Percentiles rank a stretch among this genome's conserved stretches.
Evolutionary conservation across 2,113 vertebrate genomes (phyloP).

Genomic region (Tragulus kanchil): DNA sequence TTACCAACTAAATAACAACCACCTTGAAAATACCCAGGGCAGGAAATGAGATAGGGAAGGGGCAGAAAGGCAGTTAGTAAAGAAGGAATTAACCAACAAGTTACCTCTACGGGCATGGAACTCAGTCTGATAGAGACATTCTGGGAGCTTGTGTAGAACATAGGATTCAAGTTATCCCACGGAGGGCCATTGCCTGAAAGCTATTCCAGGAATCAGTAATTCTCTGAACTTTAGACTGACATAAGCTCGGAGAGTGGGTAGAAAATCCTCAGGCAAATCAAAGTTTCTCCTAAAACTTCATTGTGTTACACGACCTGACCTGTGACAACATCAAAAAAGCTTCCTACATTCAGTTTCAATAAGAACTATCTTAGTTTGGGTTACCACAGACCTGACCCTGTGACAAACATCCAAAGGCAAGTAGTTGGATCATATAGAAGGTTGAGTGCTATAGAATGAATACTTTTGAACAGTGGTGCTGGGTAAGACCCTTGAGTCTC

Average conservation of each 20-base stretch:
- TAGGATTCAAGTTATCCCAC: background rate
- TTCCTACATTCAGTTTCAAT: background rate
- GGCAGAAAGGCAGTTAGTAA: background rate
- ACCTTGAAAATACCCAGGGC: background rate
- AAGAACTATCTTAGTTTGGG: background rate
- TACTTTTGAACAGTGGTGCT: background rate
- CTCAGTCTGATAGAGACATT: background rate
- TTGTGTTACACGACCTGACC: too few species aligned
- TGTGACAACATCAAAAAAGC: too few species aligned
- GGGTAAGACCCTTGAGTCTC: background rate
- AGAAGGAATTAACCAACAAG: background rate
- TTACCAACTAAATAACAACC: too few species aligned
- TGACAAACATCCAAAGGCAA: constrained; percentile 31
- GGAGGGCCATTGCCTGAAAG: background rate
- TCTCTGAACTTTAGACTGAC: background rate
- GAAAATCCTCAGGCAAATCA: too few species aligned
- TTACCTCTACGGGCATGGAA: background rate
- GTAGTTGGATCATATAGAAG: background rate
- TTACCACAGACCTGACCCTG: background rate
- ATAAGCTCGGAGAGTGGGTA: background rate
- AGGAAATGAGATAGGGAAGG: background rate
- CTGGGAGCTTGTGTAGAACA: background rate
- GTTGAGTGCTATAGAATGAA: background rate
- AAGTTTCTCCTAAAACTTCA: too few species aligned
- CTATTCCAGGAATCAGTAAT: background rate